Evolutionary conservation across 2,113 vertebrate species (phyloP), one percentile per base, ranked within the genome.

Genomic region (Erythrocercus mccallii): DNA sequence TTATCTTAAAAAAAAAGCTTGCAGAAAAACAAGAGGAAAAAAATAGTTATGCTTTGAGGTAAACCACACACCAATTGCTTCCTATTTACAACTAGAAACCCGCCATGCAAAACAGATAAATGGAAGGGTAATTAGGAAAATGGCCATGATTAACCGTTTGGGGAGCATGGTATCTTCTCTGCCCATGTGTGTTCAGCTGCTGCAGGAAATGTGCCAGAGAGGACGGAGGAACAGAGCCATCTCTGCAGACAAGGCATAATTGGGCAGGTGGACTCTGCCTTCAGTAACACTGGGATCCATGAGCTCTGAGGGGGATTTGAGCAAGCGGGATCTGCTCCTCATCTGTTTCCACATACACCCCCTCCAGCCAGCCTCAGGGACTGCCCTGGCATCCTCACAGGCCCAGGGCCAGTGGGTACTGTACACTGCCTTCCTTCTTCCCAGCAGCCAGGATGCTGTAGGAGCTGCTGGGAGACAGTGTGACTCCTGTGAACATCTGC

Each of bases 361-460:
- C 2, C 22, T 44, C 44, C 37, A 73, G 45, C 18, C 30, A 78
- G 30, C 20, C 23, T 28, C 82, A 62, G 35, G 38, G 35, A 37
- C 50, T 24, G 15, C 33, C 13, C 73, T 3, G 0, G 25, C 18
- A 28, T 27, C 25, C 35, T 73, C 20, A 40, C 21, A 9, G 33
- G 40, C 28, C 47, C 31, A 7, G 0, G 0, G 24, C 35, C 1
- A 0, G 4, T 44, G 28, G 11, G 12, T 54, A 19, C 35, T 0
- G 0, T 35, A 16, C 47, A 8, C 45, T 44, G 42, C 13, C 27
- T 38, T 24, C 61, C 30, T 27, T 48, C 25, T 68, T 8, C 27
- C 30, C 7, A 38, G 23, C 30, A 90, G 51, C 53, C 80, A 82
- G 24, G 18, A 42, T 3, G 5, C 61, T 68, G 44, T 11, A 64